Conservation (phyloP, 2,113 vertebrate species). For the Chitala chitala region DNA sequence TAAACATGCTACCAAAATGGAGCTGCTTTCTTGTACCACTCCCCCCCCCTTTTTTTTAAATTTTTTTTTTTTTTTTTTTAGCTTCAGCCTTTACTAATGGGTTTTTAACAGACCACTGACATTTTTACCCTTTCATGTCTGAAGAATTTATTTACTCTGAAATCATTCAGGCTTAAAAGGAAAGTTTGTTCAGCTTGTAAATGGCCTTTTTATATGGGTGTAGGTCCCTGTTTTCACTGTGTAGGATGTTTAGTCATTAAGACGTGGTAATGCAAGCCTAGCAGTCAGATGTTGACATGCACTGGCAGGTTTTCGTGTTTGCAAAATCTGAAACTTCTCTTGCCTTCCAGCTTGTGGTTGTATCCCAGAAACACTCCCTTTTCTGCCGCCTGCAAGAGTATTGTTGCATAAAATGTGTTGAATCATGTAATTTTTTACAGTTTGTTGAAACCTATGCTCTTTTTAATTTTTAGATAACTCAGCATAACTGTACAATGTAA, state of each 20-base stretch:
- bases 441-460: too few species aligned
- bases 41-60: too few species aligned
- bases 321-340: constrained; percentile 13
- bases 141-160: constrained; percentile 48
- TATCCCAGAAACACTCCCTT: constrained; percentile 31
- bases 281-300: constrained; percentile 41
- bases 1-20: too few species aligned
- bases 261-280: constrained; percentile 36
- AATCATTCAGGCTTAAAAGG: constrained; percentile 50
- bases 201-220: constrained; percentile 48
- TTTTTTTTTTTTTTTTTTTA: too few species aligned
- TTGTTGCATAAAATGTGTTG: constrained; percentile 18
- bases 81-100: neutral
- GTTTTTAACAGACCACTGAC: neutral
- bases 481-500: too few species aligned
- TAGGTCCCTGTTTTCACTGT: constrained; percentile 54
- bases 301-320: constrained; percentile 25
- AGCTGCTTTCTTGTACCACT: too few species aligned
- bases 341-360: constrained; percentile 17
- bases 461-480: too few species aligned
- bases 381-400: constrained; percentile 17
- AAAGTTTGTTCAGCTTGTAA: constrained; percentile 61
- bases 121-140: constrained; percentile 26
- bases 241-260: constrained; percentile 49
- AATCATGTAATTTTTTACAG: neutral